A percentile compares a stretch with the other conserved stretches of the same genome.
These are phyloP conservation scores for Zaprionus taronus DNA, from an alignment of 1,140 invertebrate genomes.

Conservation along the genomic window DNA sequence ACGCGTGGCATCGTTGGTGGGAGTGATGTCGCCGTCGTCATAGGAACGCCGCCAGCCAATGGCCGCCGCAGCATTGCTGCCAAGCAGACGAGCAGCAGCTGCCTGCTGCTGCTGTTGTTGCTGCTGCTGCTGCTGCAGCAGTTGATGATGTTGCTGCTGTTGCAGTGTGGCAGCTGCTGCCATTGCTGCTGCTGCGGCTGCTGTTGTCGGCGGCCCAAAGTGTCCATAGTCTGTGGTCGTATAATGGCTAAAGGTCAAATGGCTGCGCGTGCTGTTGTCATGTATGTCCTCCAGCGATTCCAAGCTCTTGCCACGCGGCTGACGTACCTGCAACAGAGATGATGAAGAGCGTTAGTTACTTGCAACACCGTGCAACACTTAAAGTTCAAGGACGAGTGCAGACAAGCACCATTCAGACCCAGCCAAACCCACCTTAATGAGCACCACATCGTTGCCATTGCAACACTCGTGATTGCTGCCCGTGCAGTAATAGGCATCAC, in stretches of 20 bases:
- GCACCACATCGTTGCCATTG: slow-evolving; percentile 82
- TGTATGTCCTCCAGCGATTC: slow-evolving; percentile 91
- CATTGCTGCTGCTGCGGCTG: slow-evolving; percentile 84
- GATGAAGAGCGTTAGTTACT: slow-evolving; percentile 17
- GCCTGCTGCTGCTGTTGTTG: slow-evolving; percentile 64
- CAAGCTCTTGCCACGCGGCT: slow-evolving; percentile 92
- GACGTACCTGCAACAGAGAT: slow-evolving; percentile 85
- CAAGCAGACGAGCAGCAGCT: slow-evolving; percentile 68
- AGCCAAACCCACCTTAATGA: slow-evolving; percentile 77
- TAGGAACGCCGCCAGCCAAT: slow-evolving; percentile 91
- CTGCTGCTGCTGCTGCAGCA: slow-evolving; percentile 57
- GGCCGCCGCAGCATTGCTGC: slow-evolving; percentile 68
- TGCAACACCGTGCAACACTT: slow-evolving; percentile 32
- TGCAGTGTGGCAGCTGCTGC: slow-evolving; percentile 81
- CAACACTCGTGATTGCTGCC: slow-evolving; percentile 82
- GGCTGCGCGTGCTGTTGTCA: slow-evolving; percentile 86
- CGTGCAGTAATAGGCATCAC: slow-evolving; percentile 77
- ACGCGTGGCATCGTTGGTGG: slow-evolving; percentile 91
- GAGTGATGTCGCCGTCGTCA: slow-evolving; percentile 95
- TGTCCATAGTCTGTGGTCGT: slow-evolving; percentile 82
- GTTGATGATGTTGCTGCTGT: slow-evolving; percentile 82
- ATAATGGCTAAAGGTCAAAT: slow-evolving; percentile 86
- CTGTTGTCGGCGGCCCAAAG: slow-evolving; percentile 84
- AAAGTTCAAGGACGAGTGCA: slow-evolving; percentile 63
- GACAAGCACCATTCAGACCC: slow-evolving; percentile 18